These are phyloP conservation scores for Maniola hyperantus DNA, from an alignment of 2,888 invertebrate species.

Conservation along the genomic window DNA sequence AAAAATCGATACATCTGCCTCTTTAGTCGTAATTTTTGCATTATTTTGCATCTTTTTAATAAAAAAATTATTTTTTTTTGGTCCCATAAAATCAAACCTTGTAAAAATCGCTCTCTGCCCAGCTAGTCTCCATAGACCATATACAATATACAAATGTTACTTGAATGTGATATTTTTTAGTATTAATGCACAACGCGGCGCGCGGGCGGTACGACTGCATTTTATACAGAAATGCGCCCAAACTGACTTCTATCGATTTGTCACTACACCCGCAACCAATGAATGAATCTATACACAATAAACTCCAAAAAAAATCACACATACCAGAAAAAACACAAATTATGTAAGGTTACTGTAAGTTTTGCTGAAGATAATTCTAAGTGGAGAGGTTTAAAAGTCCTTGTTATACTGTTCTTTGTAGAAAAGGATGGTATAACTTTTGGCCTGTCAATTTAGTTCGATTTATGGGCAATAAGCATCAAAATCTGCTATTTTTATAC, in stretches of 20 bases:
- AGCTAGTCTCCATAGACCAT: slow-evolving; percentile 68
- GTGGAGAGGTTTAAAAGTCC: too few species aligned
- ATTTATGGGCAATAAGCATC: too few species aligned
- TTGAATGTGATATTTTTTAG: slow-evolving; percentile 68
- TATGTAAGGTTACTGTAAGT: background rate
- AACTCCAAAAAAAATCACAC: slow-evolving; percentile 7
- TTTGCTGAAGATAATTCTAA: background rate
- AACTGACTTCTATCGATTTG: slow-evolving; percentile 55
- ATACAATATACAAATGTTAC: slow-evolving; percentile 74
- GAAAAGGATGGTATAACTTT: too few species aligned
- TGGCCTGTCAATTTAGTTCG: too few species aligned
- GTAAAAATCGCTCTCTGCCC: slow-evolving; percentile 59
- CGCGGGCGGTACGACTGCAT: slow-evolving; percentile 49
- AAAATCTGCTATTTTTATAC: background rate
- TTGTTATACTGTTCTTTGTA: too few species aligned
- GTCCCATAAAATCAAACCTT: slow-evolving; percentile 21
- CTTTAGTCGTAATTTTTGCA: too few species aligned
- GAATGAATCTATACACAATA: slow-evolving; percentile 53
- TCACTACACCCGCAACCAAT: slow-evolving; percentile 55
- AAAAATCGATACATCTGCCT: too few species aligned
- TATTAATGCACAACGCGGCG: slow-evolving; percentile 55
- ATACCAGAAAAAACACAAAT: background rate
- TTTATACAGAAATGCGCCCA: slow-evolving; percentile 38
- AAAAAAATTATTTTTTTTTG: background rate
- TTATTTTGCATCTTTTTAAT: too few species aligned